These are phyloP conservation scores for Thryonomys swinderianus DNA, from an alignment of 2,113 vertebrate genomes.

Conservation along the genomic window DNA sequence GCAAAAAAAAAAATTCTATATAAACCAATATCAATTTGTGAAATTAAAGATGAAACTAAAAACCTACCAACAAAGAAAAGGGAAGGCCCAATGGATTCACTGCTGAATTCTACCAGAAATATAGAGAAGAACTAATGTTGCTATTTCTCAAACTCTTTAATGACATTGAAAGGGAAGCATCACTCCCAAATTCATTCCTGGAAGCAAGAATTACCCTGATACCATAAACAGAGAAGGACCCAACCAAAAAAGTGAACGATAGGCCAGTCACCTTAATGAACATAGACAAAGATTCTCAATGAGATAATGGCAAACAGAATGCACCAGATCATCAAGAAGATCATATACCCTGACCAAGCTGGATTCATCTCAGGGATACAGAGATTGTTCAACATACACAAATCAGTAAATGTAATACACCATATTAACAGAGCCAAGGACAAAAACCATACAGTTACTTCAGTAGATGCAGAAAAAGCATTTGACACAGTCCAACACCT, in stretches of 20 bases:
- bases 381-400: too few species aligned
- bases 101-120: not conserved
- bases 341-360: not conserved
- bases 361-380: not conserved
- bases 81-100: not conserved
- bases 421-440: not conserved
- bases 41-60: not conserved
- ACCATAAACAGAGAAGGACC: not conserved
- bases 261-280: not conserved
- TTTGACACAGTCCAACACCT: not conserved
- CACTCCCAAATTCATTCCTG: not conserved
- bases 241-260: not conserved
- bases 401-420: too few species aligned
- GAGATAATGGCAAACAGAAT: not conserved
- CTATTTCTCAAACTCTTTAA: not conserved
- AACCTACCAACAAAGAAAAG: not conserved
- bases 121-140: not conserved
- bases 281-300: not conserved
- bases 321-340: not conserved
- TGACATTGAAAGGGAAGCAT: not conserved
- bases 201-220: not conserved
- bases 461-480: not conserved
- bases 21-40: not conserved
- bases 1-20: not conserved
- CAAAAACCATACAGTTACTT: not conserved